Base-by-base conservation (phyloP, 2,113 vertebrate genomes). In the Sclerurus mexicanus region DNA sequence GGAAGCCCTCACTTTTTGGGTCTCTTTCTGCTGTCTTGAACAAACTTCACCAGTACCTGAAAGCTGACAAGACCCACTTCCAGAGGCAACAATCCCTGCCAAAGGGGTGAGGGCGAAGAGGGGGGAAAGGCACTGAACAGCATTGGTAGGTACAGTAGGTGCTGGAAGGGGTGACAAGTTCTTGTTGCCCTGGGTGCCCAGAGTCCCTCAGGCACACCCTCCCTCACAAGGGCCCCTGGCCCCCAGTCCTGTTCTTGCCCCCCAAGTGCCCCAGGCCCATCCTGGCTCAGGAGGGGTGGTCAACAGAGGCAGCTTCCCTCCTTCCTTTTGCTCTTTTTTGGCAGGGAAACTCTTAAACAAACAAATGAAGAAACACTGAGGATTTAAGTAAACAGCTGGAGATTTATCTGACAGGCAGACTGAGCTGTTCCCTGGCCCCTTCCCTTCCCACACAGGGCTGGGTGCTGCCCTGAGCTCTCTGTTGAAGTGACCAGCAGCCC, bases 341-440 rank as follows among this genome's bases (percentile, higher is more conserved):
- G 96, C 97, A 97, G 92, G 92, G 92, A 93, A 87, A 75, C 77
- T 69, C 96, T 97, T 95, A 96, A 97, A 97, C 97, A 97, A 97
- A 97, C 95, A 97, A 94, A 82, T 69, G 87, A 91, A 97, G 95
- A 97, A 97, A 96, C 96, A 91, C 94, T 83, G 85, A 93, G 88
- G 89, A 90, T 94, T 97, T 93, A 95, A 96, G 96, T 96, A 92
- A 97, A 96, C 94, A 97, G 93, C 76, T 4, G 3, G 78, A 93
- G 92, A 95, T 93, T 87, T 88, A 94, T 92, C 88, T 82, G 95
- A 85, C 96, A 92, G 89, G 96, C 89, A 76, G 55, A 24, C 62
- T 10, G 91, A 93, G 64, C 31, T 74, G 63, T 58, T 67, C 91
- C 92, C 94, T 85, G 78, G 90, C 85, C 79, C 88, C 80, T 80